Conservation (phyloP, 37 sponge, comb jelly and placozoan species). For the Aplysina aerophoba region DNA sequence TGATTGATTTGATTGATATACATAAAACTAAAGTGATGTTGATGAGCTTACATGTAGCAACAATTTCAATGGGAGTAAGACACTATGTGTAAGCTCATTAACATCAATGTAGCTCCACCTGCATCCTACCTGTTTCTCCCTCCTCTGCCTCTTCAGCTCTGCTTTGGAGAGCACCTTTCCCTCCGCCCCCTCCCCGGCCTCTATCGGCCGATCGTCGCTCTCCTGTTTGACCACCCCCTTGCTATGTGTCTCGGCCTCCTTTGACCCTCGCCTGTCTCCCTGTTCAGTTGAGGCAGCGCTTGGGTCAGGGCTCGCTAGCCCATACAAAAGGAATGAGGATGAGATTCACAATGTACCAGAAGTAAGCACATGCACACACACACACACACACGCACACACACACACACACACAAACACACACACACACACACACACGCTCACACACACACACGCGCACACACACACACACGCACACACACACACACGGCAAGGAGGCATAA, state of each 20-base stretch:
- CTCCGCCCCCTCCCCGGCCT: background rate
- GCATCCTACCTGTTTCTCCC: slow-evolving; percentile 12
- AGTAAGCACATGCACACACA: background rate
- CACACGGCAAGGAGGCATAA: too few species aligned
- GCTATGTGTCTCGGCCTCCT: too few species aligned
- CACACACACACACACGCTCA: slow-evolving; percentile 27
- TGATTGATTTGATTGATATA: too few species aligned
- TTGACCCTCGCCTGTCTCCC: too few species aligned
- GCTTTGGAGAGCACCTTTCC: slow-evolving; percentile 4
- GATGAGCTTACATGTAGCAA: too few species aligned
- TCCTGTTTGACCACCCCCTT: background rate
- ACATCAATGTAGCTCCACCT: too few species aligned
- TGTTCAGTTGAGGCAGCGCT: too few species aligned
- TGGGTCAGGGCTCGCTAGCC: background rate
- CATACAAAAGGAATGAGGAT: background rate
- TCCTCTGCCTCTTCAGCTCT: slow-evolving; percentile 17
- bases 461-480: background rate
- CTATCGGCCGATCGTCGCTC: background rate
- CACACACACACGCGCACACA: slow-evolving; percentile 13
- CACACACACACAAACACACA: background rate
- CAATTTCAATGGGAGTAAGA: too few species aligned
- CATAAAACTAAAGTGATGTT: too few species aligned
- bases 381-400: background rate
- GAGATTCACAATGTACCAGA: too few species aligned
- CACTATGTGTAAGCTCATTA: too few species aligned